Percentiles rank a stretch among this genome's conserved stretches.
Evolutionary conservation across 2,113 vertebrate genomes (phyloP).

Genomic region (Morone saxatilis): DNA sequence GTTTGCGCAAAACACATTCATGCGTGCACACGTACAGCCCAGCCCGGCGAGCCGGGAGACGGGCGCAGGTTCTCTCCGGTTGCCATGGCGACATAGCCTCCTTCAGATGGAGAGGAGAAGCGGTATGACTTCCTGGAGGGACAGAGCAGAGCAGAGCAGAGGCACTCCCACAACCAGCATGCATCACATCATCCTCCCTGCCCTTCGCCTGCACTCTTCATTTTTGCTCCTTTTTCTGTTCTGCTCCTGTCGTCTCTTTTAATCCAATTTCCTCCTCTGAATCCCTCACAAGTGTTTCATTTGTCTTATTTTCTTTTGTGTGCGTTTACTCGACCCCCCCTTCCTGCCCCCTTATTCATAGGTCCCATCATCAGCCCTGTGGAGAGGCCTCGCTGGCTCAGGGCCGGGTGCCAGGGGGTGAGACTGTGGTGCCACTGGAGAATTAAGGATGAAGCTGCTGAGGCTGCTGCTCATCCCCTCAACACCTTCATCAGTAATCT

Average conservation of each 20-base stretch:
- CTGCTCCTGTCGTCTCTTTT: neutral
- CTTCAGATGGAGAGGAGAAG: conserved; percentile 78
- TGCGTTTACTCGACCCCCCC: conserved; percentile 29
- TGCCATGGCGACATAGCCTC: conserved; percentile 82
- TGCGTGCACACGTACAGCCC: conserved; percentile 57
- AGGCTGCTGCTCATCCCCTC: conserved; percentile 35
- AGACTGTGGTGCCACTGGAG: conserved; percentile 16
- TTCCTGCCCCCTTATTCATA: conserved; percentile 15
- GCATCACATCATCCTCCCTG: conserved; percentile 37
- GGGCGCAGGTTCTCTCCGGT: conserved; percentile 76
- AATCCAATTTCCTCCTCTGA: conserved; percentile 10
- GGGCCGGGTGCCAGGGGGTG: conserved; percentile 5
- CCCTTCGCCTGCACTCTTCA: conserved; percentile 15
- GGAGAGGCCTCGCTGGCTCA: neutral
- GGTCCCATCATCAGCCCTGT: conserved; percentile 33
- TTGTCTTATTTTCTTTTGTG: conserved; percentile 16
- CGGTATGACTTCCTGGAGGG: conserved; percentile 79
- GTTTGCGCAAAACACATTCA: conserved; percentile 58
- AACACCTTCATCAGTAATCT: conserved; percentile 67
- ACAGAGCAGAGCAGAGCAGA: conserved; percentile 48
- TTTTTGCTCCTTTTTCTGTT: conserved; percentile 4
- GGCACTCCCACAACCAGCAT: conserved; percentile 55
- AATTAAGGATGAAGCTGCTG: conserved; percentile 9
- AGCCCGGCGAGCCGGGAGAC: conserved; percentile 53
- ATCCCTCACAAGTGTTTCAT: neutral